These are phyloP conservation scores for Cheilosia urbana DNA, from an alignment of 2,888 invertebrate genomes.

Conservation along the genomic window DNA sequence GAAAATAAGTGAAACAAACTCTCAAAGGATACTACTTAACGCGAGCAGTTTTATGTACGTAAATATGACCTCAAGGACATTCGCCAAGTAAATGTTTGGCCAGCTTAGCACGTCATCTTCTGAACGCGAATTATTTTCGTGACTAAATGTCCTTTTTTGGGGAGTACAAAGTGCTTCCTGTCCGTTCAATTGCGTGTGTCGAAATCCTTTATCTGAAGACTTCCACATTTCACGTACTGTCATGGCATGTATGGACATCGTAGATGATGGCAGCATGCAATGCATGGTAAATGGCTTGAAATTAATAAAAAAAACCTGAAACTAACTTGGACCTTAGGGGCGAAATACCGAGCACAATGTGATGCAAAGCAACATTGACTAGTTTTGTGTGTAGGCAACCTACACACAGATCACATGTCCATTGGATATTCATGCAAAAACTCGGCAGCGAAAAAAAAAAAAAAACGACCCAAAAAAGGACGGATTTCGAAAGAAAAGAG, in stretches of 20 bases:
- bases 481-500: slow-evolving; percentile 30
- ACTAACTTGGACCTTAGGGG: slow-evolving; percentile 17
- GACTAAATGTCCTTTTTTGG: background rate
- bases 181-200: slow-evolving; percentile 59
- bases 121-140: slow-evolving; percentile 14
- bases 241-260: slow-evolving; percentile 46
- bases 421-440: slow-evolving; percentile 63
- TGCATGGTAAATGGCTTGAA: slow-evolving; percentile 61
- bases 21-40: slow-evolving; percentile 27
- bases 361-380: slow-evolving; percentile 51
- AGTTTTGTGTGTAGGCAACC: slow-evolving; percentile 19
- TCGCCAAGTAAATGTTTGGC: slow-evolving; percentile 8
- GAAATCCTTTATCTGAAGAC: slow-evolving; percentile 43
- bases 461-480: slow-evolving; percentile 14
- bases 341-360: slow-evolving; percentile 37
- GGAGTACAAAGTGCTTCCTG: background rate
- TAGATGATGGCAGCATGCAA: slow-evolving; percentile 46
- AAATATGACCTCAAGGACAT: too few species aligned
- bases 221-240: slow-evolving; percentile 6
- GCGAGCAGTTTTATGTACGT: background rate
- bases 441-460: slow-evolving; percentile 12
- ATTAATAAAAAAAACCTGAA: slow-evolving; percentile 28
- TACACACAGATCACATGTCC: slow-evolving; percentile 51
- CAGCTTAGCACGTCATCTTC: background rate
- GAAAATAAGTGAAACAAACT: background rate